Base-by-base conservation (phyloP, 2,888 invertebrate genomes). In the Adineta ricciae region DNA sequence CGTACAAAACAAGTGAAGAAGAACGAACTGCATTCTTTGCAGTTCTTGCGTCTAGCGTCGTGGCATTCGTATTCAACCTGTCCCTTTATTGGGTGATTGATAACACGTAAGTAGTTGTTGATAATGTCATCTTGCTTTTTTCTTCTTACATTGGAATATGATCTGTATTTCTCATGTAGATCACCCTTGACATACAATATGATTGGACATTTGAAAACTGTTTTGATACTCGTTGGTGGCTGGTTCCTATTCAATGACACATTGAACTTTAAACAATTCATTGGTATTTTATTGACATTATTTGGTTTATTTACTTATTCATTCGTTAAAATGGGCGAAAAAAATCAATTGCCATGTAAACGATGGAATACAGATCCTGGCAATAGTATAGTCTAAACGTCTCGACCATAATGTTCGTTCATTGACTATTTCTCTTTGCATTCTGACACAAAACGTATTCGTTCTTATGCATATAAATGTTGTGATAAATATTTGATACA, bases 211-310 rank as follows among this genome's bases (percentile, higher is more conserved):
- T 49, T 85, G n/a, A 85, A 85, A 83, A 72, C 83, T 24, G 64
- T 83, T 16, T 54, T 73, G 24, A 85, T 72, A n/a, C 41, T 85
- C 27, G 72, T 85, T 21, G 85, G 64, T 32, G 85, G 85, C 87
- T 86, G 82, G 24, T 27, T 88, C 87, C 88, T 88, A 87, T 87
- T 93, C 93, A 27, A 93, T 95, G 97, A 96, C 90, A 95, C 97
- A 91, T 94, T 96, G 84, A 95, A 83, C 36, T 27, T 85, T 32
- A n/a, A 83, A 64, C 85, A 85, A 50, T 54, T 85, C 21, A n/a
- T 95, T 91, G 56, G 56, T 5, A 85, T 85, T 50, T 27, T 56
- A n/a, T 56, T 56, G 14, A 56, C 56, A 56, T 56, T 56, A n/a
- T 56, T 56, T 14, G 56, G 56, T n/a, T n/a, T 56, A 56, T 56